phyloP scores from a whole-genome alignment of 2,113 vertebrate genomes.

The Rhea americana region DNA sequence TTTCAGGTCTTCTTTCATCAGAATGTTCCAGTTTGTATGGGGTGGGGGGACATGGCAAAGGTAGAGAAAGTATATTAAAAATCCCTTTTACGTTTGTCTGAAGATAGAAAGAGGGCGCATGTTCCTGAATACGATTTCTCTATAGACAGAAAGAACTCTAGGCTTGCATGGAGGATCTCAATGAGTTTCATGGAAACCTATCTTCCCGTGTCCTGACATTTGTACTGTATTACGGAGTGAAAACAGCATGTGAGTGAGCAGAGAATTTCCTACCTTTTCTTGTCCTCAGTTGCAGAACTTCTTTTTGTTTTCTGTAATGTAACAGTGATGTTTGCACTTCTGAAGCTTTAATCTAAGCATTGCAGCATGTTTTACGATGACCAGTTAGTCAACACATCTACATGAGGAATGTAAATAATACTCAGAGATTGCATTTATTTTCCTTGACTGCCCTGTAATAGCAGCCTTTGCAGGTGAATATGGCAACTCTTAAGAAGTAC shows the following conservation, averaged over 20 bases:
- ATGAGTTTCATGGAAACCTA: neutral
- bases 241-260: neutral
- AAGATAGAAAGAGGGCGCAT: neutral
- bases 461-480: neutral
- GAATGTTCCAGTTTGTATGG: neutral
- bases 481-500: neutral
- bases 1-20: neutral
- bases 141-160: neutral
- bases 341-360: neutral
- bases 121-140: neutral
- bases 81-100: neutral
- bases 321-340: neutral
- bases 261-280: neutral
- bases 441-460: neutral
- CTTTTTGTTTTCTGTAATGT: neutral
- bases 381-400: neutral
- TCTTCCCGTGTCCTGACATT: rapidly evolving
- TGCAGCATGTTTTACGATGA: neutral
- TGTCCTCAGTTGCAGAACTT: neutral
- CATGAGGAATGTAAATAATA: neutral
- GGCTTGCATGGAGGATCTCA: neutral
- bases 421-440: neutral
- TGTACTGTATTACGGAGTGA: neutral
- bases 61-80: neutral
- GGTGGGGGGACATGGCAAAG: rapidly evolving